Evolutionary conservation across 1,140 invertebrate species (phyloP).

Genomic region (Lutraria rhynchaena): DNA sequence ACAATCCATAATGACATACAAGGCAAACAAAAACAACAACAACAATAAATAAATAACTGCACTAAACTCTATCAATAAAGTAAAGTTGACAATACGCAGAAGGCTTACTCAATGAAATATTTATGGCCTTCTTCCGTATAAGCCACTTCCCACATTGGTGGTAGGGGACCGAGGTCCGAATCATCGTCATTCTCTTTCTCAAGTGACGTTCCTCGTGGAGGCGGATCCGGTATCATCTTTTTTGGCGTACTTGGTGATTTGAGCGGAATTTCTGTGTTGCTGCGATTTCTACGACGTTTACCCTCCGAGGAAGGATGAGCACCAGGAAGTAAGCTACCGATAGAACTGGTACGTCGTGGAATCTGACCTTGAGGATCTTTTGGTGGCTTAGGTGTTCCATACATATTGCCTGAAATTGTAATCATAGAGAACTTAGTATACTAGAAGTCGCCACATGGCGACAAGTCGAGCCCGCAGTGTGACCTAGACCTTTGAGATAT

Average conservation of each 20-base stretch:
- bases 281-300: constrained; percentile 85
- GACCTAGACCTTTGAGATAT: no score
- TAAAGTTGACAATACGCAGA: no score
- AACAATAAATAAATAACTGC: no score
- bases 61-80: no score
- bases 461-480: no score
- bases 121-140: constrained; percentile 97
- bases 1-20: no score
- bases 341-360: constrained; percentile 75
- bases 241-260: constrained; percentile 62
- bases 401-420: constrained; percentile 81
- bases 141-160: constrained; percentile 98
- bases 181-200: constrained; percentile 71
- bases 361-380: constrained; percentile 77
- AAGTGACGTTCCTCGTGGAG: constrained; percentile 72
- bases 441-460: no score
- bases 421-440: background rate
- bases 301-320: constrained; percentile 84
- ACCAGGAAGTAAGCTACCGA: constrained; percentile 82
- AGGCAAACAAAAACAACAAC: no score
- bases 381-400: constrained; percentile 83
- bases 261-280: constrained; percentile 81
- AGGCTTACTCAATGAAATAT: constrained; percentile 99
- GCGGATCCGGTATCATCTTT: constrained; percentile 69
- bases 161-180: constrained; percentile 91